A percentile compares a stretch with the other conserved stretches of the same genome.
Conservation (phyloP, 2,113 vertebrate species). For the Alces alces region DNA sequence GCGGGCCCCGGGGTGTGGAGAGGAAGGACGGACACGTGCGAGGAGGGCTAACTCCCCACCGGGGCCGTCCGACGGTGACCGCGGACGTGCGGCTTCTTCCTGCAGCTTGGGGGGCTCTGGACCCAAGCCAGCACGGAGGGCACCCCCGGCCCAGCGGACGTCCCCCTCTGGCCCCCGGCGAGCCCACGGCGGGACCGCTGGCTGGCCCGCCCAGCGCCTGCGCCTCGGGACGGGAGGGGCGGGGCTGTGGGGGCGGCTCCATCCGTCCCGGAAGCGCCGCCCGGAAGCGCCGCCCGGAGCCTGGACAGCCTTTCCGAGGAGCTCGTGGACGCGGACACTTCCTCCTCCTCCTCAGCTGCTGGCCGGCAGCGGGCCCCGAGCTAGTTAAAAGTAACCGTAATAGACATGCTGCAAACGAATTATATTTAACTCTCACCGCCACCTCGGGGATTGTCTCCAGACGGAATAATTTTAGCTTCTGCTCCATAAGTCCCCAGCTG, state of each 20-base stretch:
- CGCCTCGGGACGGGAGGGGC: neutral
- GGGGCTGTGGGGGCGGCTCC: neutral
- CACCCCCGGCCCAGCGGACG: neutral
- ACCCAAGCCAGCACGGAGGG: neutral
- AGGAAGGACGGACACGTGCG: neutral
- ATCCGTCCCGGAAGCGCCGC: too few relatives aligned
- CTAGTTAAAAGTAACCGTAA: conserved; percentile 62
- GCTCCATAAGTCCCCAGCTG: conserved; percentile 34
- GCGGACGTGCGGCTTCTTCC: neutral
- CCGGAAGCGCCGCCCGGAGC: neutral
- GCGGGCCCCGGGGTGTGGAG: neutral
- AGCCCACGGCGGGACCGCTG: fast-evolving
- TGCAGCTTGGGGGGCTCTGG: neutral
- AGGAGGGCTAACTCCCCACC: neutral
- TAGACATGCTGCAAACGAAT: conserved; percentile 52
- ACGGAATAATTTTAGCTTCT: conserved; percentile 60
- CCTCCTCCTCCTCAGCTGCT: conserved; percentile 34
- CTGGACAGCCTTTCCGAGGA: neutral
- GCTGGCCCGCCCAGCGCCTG: neutral
- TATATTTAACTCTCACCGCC: conserved; percentile 62
- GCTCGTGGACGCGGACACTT: neutral
- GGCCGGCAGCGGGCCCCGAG: conserved; percentile 49
- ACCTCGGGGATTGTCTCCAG: conserved; percentile 62
- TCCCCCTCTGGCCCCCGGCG: neutral
- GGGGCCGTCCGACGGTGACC: neutral